Evolutionary conservation across 2,888 invertebrate genomes (phyloP).

Genomic region (Sialis lutaria): DNA sequence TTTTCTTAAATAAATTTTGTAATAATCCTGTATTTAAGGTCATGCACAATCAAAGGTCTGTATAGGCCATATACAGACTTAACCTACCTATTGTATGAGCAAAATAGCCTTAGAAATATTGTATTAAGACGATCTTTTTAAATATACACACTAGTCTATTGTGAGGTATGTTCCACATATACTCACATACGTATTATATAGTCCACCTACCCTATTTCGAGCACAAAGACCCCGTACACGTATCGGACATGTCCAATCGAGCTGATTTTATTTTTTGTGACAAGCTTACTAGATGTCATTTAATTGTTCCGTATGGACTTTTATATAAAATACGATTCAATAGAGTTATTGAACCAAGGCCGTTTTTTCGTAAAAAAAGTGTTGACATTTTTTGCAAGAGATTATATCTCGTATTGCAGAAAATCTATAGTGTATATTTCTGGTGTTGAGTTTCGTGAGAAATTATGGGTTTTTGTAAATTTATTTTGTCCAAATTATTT

Average conservation of each 20-base stretch:
- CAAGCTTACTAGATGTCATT: neutral
- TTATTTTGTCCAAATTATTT: too few species aligned
- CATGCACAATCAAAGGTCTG: neutral
- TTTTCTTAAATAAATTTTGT: too few species aligned
- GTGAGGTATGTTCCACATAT: neutral
- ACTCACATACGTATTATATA: neutral
- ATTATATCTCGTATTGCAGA: neutral
- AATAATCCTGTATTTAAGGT: too few species aligned
- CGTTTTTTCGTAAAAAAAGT: conserved; percentile 8
- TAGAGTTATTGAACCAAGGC: conserved; percentile 13
- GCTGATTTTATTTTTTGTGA: neutral
- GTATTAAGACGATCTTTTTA: neutral
- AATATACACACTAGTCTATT: too few species aligned
- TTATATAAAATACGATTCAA: conserved; percentile 7
- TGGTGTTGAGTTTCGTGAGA: too few species aligned
- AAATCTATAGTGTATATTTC: too few species aligned
- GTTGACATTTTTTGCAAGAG: neutral
- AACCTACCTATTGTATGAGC: neutral
- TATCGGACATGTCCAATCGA: neutral
- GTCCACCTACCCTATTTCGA: neutral
- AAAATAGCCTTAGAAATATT: neutral
- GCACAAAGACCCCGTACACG: neutral
- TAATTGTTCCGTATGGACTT: neutral
- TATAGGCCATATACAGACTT: neutral
- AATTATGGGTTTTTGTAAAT: too few species aligned